phyloP scores from a whole-genome alignment of 2,797 vertebrate species.

The Simalia tracyae region DNA sequence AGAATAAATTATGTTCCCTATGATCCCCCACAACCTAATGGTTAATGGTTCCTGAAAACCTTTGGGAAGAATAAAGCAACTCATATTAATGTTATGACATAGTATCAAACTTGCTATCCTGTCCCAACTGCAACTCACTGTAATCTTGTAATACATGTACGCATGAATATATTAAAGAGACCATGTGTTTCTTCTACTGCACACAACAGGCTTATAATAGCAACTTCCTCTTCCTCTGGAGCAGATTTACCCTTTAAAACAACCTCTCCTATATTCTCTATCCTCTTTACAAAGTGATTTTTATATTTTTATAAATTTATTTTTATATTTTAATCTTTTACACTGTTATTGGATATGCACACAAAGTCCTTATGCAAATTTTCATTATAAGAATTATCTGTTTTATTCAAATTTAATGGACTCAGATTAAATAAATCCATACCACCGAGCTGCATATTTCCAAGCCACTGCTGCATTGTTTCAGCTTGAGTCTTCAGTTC shows the following conservation, averaged over 20 bases:
- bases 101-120: background rate
- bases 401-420: background rate
- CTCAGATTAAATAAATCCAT: slow-evolving; percentile 48
- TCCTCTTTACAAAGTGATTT: background rate
- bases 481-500: slow-evolving; percentile 80
- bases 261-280: background rate
- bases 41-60: background rate
- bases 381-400: background rate
- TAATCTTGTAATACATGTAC: background rate
- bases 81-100: background rate
- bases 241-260: background rate
- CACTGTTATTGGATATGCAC: background rate
- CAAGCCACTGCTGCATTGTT: slow-evolving; percentile 87
- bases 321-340: background rate
- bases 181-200: background rate
- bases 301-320: background rate
- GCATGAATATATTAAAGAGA: background rate
- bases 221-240: background rate
- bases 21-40: background rate
- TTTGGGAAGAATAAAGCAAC: background rate
- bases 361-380: background rate
- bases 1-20: background rate
- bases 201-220: background rate
- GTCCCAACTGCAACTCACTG: background rate
- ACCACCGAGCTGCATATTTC: slow-evolving; percentile 80